phyloP scores from a whole-genome alignment of 2,113 vertebrate species.

The Setophaga petechia region DNA sequence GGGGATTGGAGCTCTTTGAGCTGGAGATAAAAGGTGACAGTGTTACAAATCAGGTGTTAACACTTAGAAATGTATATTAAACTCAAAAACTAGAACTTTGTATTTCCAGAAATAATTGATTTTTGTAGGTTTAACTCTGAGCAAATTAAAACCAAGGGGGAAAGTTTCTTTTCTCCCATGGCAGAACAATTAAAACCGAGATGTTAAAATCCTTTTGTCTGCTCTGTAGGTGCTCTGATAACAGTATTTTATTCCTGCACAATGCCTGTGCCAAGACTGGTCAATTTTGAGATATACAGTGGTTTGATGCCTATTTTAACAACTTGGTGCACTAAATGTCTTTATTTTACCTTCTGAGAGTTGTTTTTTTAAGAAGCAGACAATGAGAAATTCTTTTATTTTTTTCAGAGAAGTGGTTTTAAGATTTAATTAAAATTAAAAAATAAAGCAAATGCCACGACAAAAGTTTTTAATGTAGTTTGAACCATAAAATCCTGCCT shows the following conservation, averaged over 20 bases:
- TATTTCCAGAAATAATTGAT: background rate
- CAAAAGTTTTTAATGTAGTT: background rate
- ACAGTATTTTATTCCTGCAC: background rate
- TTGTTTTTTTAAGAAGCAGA: background rate
- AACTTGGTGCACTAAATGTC: background rate
- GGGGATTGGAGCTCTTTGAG: background rate
- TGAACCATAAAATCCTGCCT: background rate
- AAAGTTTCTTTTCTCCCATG: background rate
- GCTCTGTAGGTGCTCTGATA: background rate
- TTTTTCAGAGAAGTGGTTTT: background rate
- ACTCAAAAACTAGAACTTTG: background rate
- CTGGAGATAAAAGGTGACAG: background rate
- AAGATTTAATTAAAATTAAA: background rate
- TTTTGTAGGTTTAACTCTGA: background rate
- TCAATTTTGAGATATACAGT: background rate
- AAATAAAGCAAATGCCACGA: background rate
- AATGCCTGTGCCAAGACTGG: background rate
- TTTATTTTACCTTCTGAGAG: background rate
- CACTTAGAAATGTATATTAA: background rate
- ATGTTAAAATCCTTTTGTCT: background rate
- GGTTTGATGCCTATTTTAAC: background rate
- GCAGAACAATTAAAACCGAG: background rate
- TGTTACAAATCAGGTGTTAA: background rate
- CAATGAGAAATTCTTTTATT: background rate
- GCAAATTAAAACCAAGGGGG: background rate